phyloP scores from a whole-genome alignment of 2,888 invertebrate species.

The Idaea aversata region DNA sequence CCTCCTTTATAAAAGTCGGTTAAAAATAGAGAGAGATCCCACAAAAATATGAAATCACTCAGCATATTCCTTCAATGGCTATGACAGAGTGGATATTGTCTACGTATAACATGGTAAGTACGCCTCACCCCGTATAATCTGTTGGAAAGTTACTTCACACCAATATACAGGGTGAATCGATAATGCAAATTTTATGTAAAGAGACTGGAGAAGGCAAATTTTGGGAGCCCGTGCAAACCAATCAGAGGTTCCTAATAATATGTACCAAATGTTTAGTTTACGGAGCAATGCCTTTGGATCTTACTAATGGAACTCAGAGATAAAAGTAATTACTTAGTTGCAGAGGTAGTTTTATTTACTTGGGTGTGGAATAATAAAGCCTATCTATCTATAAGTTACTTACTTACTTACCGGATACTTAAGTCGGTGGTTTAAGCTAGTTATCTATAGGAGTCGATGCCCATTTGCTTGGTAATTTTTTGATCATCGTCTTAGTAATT shows the following conservation, averaged over 20 bases:
- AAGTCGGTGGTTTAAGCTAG: too few relatives aligned
- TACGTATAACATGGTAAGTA: conserved; percentile 17
- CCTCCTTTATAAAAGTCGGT: too few relatives aligned
- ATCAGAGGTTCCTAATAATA: conserved; percentile 63
- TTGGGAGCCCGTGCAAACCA: conserved; percentile 48
- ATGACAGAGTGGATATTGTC: conserved; percentile 19
- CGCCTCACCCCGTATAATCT: conserved; percentile 26
- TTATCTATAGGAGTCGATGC: too few relatives aligned
- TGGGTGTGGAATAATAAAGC: too few relatives aligned
- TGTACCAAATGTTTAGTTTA: conserved; percentile 67
- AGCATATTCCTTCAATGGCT: conserved; percentile 15
- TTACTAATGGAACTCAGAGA: conserved; percentile 32
- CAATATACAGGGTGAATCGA: conserved; percentile 51
- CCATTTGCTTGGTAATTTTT: too few relatives aligned
- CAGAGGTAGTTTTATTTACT: too few relatives aligned
- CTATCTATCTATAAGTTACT: too few relatives aligned
- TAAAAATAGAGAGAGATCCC: not conserved
- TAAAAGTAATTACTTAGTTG: conserved; percentile 8
- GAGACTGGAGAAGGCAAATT: conserved; percentile 65
- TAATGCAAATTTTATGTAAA: conserved; percentile 77
- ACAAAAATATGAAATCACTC: conserved; percentile 7
- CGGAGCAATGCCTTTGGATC: conserved; percentile 43
- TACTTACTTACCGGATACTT: too few relatives aligned
- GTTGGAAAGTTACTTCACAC: conserved; percentile 46
- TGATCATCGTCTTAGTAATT: too few relatives aligned